phyloP scores from a whole-genome alignment of 1,140 invertebrate species.

The Melitaea cinxia region DNA sequence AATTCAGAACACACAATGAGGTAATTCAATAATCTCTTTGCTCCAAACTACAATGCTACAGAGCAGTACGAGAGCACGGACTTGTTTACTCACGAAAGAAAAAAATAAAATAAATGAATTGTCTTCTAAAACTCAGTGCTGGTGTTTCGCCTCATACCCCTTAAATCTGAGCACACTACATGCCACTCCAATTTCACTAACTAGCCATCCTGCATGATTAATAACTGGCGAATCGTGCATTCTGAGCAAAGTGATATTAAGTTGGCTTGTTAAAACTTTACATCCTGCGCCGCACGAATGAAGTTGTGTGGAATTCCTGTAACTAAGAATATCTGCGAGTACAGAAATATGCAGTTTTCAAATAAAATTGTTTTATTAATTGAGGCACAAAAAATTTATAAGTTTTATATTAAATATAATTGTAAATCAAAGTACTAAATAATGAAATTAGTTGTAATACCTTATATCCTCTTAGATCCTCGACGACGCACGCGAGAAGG shows the following conservation, averaged over 20 bases:
- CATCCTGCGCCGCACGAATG: slow-evolving; percentile 59
- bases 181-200: slow-evolving; percentile 74
- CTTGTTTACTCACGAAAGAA: slow-evolving; percentile 59
- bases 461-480: slow-evolving; percentile 94
- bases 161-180: slow-evolving; percentile 60
- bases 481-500: slow-evolving; percentile 95
- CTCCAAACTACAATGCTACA: slow-evolving; percentile 47
- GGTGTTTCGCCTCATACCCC: slow-evolving; percentile 44
- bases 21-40: slow-evolving; percentile 59
- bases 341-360: neutral
- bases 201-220: slow-evolving; percentile 79
- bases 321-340: slow-evolving; percentile 21
- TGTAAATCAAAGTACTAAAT: no score
- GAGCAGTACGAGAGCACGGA: slow-evolving; percentile 41
- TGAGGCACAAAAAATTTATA: no score
- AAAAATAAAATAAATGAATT: no score
- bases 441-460: slow-evolving; percentile 79
- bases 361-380: no score
- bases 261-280: slow-evolving; percentile 81
- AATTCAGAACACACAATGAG: slow-evolving; percentile 50
- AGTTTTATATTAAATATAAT: no score
- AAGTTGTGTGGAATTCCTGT: slow-evolving; percentile 61
- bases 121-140: slow-evolving; percentile 51
- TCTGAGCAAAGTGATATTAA: slow-evolving; percentile 78
- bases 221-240: slow-evolving; percentile 77